Evolutionary conservation across 2,888 invertebrate species (phyloP).

Genomic region (Tetropium fuscum): DNA sequence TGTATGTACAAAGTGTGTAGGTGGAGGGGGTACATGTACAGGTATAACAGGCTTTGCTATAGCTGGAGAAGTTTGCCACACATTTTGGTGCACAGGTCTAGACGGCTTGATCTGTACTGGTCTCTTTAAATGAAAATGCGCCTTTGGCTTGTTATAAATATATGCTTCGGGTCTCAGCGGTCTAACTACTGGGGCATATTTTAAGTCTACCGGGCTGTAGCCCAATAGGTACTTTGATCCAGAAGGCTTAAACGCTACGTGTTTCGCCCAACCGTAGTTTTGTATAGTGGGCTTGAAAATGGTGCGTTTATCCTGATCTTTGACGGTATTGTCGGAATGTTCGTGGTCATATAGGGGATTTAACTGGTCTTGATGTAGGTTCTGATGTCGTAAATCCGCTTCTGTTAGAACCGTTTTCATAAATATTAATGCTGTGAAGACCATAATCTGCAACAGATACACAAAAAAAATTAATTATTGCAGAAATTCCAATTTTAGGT

Average conservation of each 20-base stretch:
- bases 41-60: constrained; percentile 38
- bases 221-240: constrained; percentile 56
- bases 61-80: constrained; percentile 31
- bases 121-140: constrained; percentile 44
- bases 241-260: constrained; percentile 54
- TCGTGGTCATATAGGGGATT: constrained; percentile 56
- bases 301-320: constrained; percentile 59
- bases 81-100: constrained; percentile 26
- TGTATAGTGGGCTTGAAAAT: constrained; percentile 48
- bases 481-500: too few species aligned
- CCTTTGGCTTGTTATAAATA: constrained; percentile 45
- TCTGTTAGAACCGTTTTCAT: constrained; percentile 41
- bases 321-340: constrained; percentile 40
- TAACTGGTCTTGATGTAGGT: constrained; percentile 47
- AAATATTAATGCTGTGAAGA: constrained; percentile 36
- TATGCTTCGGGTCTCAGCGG: constrained; percentile 50
- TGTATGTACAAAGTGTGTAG: constrained; percentile 18
- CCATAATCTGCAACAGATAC: constrained; percentile 38
- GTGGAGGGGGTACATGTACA: constrained; percentile 34
- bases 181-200: constrained; percentile 53
- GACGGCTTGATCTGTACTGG: constrained; percentile 36
- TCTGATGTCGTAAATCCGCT: constrained; percentile 46
- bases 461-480: too few species aligned
- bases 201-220: constrained; percentile 54
- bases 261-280: constrained; percentile 56